Evolutionary conservation across 2,113 vertebrate genomes (phyloP).

Genomic region (Choloepus hoffmanni): DNA sequence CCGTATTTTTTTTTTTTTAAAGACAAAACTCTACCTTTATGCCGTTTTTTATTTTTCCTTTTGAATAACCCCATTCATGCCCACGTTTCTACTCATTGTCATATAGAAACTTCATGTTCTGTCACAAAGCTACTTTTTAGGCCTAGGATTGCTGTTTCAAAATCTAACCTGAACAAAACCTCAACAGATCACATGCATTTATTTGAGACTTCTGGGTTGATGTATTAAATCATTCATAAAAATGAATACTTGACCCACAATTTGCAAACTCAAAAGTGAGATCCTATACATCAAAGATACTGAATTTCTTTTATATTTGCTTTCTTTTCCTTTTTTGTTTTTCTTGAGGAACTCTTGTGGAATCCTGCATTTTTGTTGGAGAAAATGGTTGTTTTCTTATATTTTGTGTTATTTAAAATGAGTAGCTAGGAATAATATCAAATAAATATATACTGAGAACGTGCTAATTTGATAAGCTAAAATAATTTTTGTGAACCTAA

Average conservation of each 20-base stretch:
- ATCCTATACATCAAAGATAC: neutral
- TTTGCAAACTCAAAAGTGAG: neutral
- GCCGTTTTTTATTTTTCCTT: constrained; percentile 7
- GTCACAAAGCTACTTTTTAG: neutral
- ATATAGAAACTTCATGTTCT: neutral
- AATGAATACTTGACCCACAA: neutral
- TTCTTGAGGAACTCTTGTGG: neutral
- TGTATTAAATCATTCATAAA: constrained; percentile 24
- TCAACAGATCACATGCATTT: neutral
- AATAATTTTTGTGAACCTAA: constrained; percentile 3
- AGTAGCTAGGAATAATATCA: constrained; percentile 4
- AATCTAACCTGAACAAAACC: neutral
- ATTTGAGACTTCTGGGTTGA: constrained; percentile 41
- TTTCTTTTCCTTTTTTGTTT: constrained; percentile 42
- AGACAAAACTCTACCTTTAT: too few relatives aligned
- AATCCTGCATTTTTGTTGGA: constrained; percentile 42
- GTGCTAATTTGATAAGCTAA: neutral
- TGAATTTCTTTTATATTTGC: neutral
- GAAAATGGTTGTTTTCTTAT: neutral
- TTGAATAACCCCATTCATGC: neutral
- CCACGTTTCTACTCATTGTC: neutral
- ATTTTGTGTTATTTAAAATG: constrained; percentile 42
- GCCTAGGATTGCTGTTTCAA: constrained; percentile 36
- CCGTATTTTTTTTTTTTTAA: too few relatives aligned
- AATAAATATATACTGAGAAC: neutral